phyloP scores from a whole-genome alignment of 2,888 invertebrate genomes.

The Melolontha melolontha region DNA sequence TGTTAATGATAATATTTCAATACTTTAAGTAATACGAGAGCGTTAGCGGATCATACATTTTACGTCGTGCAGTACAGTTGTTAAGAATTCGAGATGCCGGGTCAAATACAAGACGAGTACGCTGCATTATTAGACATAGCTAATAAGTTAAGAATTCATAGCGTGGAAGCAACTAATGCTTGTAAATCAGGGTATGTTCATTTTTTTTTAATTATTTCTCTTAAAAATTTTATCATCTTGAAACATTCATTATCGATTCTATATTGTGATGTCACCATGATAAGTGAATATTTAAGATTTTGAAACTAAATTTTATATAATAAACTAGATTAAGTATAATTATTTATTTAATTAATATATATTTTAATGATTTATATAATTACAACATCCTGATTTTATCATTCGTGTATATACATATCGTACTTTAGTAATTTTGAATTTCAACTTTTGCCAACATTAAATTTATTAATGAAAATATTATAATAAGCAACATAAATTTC shows the following conservation, averaged over 20 bases:
- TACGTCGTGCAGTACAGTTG: not conserved
- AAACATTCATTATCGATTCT: not conserved
- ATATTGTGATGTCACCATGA: constrained; percentile 10
- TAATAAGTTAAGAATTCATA: constrained; percentile 73
- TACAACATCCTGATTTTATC: no score
- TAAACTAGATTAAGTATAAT: not conserved
- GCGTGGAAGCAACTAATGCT: constrained; percentile 73
- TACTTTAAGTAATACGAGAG: no score
- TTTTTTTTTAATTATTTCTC: constrained; percentile 6
- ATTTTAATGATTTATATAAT: not conserved
- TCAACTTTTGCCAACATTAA: not conserved
- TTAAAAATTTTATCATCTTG: not conserved
- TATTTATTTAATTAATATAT: constrained; percentile 10
- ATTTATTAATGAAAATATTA: not conserved
- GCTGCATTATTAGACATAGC: constrained; percentile 70
- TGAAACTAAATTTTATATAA: no score
- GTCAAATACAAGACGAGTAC: constrained; percentile 46
- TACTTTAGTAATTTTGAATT: constrained; percentile 3
- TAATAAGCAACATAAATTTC: no score
- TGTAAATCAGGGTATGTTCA: constrained; percentile 75
- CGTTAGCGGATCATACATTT: constrained; percentile 7
- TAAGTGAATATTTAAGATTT: constrained; percentile 2
- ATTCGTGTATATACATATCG: not conserved
- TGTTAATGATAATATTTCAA: no score
- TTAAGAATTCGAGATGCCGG: constrained; percentile 48